phyloP scores from a whole-genome alignment of 2,113 vertebrate species.

The Calonectris borealis region DNA sequence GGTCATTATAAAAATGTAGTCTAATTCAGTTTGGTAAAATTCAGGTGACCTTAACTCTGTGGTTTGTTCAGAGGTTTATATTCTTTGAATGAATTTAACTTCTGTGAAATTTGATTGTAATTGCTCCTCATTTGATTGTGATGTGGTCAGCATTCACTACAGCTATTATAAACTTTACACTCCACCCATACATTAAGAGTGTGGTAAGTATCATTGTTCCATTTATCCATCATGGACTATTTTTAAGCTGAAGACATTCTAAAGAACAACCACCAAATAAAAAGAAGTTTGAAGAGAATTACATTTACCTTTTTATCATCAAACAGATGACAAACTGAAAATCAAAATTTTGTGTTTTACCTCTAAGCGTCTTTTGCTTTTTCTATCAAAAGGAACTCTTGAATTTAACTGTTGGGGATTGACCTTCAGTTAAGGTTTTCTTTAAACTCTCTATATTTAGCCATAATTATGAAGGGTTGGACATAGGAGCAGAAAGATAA shows the following conservation, averaged over 20 bases:
- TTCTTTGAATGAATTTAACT: background rate
- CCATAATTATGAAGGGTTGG: background rate
- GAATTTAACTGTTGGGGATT: background rate
- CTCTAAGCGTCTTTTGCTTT: background rate
- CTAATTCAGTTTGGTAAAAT: background rate
- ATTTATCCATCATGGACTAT: background rate
- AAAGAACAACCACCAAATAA: background rate
- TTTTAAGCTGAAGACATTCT: background rate
- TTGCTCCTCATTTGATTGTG: background rate
- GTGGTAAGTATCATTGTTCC: background rate
- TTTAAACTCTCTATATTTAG: constrained; percentile 6
- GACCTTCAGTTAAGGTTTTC: constrained; percentile 22
- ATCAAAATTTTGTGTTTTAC: constrained; percentile 10
- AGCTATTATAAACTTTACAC: background rate
- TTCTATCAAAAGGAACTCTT: background rate
- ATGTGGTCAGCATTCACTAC: background rate
- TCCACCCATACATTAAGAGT: background rate
- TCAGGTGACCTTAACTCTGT: background rate
- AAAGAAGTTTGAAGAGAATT: background rate
- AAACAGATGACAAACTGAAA: background rate
- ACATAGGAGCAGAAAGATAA: background rate
- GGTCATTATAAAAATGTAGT: background rate
- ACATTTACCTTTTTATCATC: background rate
- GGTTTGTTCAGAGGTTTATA: background rate
- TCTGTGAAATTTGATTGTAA: background rate